Evolutionary conservation across 2,888 invertebrate genomes (phyloP).

Genomic region (Ornithoptera alexandrae): DNA sequence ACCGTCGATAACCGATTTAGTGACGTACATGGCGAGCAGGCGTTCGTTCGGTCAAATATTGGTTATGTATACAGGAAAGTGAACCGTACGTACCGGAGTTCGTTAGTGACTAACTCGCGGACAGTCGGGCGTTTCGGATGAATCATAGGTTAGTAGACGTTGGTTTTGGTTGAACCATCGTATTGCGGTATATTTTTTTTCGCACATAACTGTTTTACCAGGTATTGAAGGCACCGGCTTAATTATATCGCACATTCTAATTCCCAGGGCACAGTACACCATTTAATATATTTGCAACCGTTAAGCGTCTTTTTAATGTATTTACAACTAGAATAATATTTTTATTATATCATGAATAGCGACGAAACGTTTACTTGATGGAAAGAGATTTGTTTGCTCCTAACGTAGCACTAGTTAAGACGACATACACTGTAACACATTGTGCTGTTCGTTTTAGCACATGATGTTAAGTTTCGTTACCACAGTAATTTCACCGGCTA

Average conservation of each 20-base stretch:
- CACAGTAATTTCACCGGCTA: too few species aligned
- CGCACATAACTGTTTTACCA: conserved; percentile 57
- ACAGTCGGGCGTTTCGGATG: conserved; percentile 45
- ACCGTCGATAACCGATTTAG: conserved; percentile 34
- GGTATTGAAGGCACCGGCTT: conserved; percentile 45
- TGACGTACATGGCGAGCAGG: conserved; percentile 36
- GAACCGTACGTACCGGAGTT: conserved; percentile 49
- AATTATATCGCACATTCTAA: conserved; percentile 42
- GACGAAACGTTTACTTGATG: too few species aligned
- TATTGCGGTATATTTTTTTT: conserved; percentile 69
- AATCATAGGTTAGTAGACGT: conserved; percentile 61
- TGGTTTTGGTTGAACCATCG: conserved; percentile 61
- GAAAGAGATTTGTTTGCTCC: too few species aligned
- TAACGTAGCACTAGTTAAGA: too few species aligned
- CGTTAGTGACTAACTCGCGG: conserved; percentile 55
- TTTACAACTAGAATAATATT: not conserved
- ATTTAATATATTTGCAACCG: conserved; percentile 6
- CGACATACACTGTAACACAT: too few species aligned
- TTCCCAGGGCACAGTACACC: conserved; percentile 7
- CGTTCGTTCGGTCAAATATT: conserved; percentile 54
- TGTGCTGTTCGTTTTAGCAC: too few species aligned
- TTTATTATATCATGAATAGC: not conserved
- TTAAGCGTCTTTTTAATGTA: not conserved
- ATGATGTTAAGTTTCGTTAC: too few species aligned
- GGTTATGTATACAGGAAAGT: conserved; percentile 62